phyloP scores from a whole-genome alignment of 2,797 vertebrate species.

The Schizopygopsis pylzovi region DNA sequence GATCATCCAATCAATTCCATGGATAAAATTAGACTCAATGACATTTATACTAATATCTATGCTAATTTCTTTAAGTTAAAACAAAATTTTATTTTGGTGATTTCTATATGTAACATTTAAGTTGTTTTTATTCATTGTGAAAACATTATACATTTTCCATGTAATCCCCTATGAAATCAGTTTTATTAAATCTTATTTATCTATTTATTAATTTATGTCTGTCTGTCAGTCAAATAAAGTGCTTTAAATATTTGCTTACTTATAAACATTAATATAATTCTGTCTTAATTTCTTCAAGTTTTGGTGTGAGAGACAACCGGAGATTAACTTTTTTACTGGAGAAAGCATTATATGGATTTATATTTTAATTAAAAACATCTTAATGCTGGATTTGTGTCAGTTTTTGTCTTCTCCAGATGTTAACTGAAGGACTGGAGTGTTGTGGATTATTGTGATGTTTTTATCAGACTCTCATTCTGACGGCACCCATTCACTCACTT shows the following conservation, averaged over 20 bases:
- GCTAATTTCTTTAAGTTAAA: background rate
- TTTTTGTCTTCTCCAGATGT: background rate
- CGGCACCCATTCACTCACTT: background rate
- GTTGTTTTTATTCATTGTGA: background rate
- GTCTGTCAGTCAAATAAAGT: background rate
- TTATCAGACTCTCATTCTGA: background rate
- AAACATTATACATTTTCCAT: background rate
- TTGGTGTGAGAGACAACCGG: background rate
- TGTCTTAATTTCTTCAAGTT: background rate
- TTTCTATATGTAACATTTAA: background rate
- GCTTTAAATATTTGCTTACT: background rate
- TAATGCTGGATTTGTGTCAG: background rate
- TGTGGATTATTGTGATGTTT: background rate
- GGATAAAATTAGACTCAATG: background rate
- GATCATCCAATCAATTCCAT: background rate
- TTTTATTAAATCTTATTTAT: background rate
- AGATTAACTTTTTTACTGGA: too few species aligned
- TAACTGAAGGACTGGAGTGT: background rate
- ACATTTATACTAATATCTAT: background rate
- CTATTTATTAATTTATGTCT: too few species aligned
- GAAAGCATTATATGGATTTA: background rate
- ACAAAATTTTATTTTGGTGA: background rate
- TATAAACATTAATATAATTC: background rate
- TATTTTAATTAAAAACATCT: too few species aligned
- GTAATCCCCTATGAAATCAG: too few species aligned